Base-by-base conservation (phyloP, 92 coral and sea anemone genomes). In the Palythoa heliodiscus region DNA sequence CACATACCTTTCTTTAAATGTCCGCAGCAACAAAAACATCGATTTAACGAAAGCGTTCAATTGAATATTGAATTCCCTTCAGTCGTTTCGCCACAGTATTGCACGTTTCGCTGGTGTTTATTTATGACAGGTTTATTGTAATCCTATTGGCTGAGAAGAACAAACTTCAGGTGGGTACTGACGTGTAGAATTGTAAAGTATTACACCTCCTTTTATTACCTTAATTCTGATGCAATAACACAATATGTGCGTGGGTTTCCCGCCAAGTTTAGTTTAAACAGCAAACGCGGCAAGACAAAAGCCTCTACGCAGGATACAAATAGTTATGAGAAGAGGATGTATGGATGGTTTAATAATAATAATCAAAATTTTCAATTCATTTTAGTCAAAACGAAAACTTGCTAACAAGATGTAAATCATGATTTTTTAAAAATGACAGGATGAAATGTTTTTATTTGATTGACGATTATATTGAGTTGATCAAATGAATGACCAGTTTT, bases 201-300 rank as follows among this genome's bases (percentile, higher is more conserved):
- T 43, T 22, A 20, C 39, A 64, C 74, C 73, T 80, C 57, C 39
- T 47, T 66, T 80, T 11, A 63, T 63, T n/a, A 63, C 35, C 61
- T 48, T 63, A 22, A 63, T 80, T 80, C 57, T 80, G 84, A 80
- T 67, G 84, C 84, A 80, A 80, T 80, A 80, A 68, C 20, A 63
- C 69, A n/a, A 63, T 63, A 63, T 7, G 24, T 63, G 69, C 69
- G 69, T 55, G 19, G 15, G 61, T 55, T 12, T 55, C 19, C 19
- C 19, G 61, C 61, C 61, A 55, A 12, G 61, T 55, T 8, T 12
- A 12, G 15, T 12, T 55, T 55, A 13, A 29, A 82, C 24, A 50
- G 83, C 15, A 77, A 71, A 53, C 19, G 61, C 61, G 61, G 61
- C 16, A 55, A 12, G 61, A 55, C 61, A 55, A 16, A 16, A 55